phyloP scores from a whole-genome alignment of 2,888 invertebrate species.

The Drosophila percnosoma region DNA sequence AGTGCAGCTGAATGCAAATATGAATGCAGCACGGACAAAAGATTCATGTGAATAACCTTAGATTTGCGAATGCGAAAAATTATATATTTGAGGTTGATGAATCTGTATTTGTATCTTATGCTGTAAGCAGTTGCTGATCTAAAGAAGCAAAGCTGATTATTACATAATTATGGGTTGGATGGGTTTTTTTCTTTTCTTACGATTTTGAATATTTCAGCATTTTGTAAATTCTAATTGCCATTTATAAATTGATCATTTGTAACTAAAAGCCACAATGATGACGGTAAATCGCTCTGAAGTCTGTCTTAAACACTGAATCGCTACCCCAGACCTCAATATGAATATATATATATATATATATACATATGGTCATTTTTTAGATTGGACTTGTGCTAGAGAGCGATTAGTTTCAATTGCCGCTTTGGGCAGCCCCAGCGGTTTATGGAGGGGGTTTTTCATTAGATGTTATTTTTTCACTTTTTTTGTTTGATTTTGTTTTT shows the following conservation, averaged over 20 bases:
- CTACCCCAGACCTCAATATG: conserved; percentile 8
- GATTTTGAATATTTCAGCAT: background rate
- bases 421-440: conserved; percentile 31
- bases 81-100: background rate
- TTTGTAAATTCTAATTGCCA: background rate
- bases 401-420: conserved; percentile 72
- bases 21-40: conserved; percentile 20
- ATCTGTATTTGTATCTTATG: background rate
- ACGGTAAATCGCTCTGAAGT: background rate
- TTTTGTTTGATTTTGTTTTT: conserved; percentile 11
- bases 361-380: background rate
- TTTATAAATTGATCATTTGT: background rate
- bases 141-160: background rate
- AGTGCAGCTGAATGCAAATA: conserved; percentile 27
- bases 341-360: background rate
- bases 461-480: conserved; percentile 24
- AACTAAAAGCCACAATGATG: background rate
- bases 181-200: background rate
- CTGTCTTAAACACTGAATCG: background rate
- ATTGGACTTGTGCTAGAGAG: conserved; percentile 24
- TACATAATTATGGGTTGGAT: background rate
- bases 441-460: conserved; percentile 54
- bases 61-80: background rate
- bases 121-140: background rate
- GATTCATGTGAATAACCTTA: conserved; percentile 45